These are phyloP conservation scores for Tragelaphus strepsiceros DNA, from an alignment of 2,113 vertebrate genomes.

Conservation along the genomic window DNA sequence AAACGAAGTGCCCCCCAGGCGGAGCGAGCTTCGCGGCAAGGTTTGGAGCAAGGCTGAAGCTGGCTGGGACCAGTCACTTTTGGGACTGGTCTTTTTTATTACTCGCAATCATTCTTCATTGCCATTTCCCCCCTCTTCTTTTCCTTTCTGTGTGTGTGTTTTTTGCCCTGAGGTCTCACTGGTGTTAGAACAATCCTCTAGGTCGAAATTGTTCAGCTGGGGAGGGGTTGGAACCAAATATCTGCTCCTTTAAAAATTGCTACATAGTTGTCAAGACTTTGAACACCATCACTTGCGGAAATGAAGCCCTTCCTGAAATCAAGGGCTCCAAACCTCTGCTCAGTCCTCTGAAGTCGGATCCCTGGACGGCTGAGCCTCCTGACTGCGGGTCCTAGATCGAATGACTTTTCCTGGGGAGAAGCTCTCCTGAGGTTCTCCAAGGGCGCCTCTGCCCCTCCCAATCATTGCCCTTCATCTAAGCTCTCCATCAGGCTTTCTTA, in stretches of 20 bases:
- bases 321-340: background rate
- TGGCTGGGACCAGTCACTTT: background rate
- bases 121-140: too few species aligned
- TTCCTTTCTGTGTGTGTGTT: background rate
- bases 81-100: background rate
- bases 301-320: background rate
- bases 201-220: background rate
- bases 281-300: background rate
- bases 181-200: background rate
- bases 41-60: background rate
- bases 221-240: background rate
- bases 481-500: background rate
- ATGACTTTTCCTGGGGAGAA: background rate
- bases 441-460: background rate
- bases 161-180: background rate
- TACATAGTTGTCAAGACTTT: background rate
- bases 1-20: background rate
- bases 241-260: background rate
- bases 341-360: background rate
- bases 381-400: rapidly evolving
- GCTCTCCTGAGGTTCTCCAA: background rate
- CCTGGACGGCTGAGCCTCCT: background rate
- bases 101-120: background rate
- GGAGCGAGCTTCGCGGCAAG: background rate
- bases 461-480: background rate